A percentile compares a stretch with the other conserved stretches of the same genome.
Conservation (phyloP, 2,113 vertebrate genomes). For the Pelodiscus sinensis region DNA sequence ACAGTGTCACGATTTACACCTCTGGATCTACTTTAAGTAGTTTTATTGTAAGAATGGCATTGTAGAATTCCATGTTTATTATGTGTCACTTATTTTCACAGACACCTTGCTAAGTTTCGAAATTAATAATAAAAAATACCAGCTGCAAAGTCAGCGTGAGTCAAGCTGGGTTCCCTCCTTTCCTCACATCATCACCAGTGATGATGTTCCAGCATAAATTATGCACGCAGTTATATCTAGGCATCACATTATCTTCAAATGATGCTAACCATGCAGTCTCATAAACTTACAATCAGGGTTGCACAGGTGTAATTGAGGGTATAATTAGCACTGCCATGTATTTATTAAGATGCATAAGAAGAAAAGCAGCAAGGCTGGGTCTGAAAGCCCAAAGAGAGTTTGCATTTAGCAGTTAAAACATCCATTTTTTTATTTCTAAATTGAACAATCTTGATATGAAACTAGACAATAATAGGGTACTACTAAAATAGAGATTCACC, state of each 20-base stretch:
- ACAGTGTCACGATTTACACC: not conserved
- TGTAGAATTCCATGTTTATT: not conserved
- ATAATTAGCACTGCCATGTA: not conserved
- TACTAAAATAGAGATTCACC: not conserved
- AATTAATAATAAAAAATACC: not conserved
- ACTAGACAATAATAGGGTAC: not conserved
- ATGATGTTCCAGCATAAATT: not conserved
- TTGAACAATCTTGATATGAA: not conserved
- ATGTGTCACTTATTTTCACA: not conserved
- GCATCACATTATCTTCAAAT: not conserved
- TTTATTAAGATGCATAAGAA: not conserved
- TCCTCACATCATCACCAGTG: not conserved
- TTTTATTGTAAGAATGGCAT: not conserved
- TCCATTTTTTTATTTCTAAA: not conserved
- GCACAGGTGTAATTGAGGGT: not conserved
- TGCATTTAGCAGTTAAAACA: not conserved
- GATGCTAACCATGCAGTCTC: not conserved
- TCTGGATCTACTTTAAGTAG: not conserved
- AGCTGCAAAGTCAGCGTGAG: not conserved
- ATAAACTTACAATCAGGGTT: not conserved
- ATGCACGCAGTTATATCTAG: not conserved
- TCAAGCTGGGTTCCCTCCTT: not conserved
- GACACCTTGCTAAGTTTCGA: not conserved
- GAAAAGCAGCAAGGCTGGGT: not conserved
- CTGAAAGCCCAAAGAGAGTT: not conserved